These are phyloP conservation scores for Galleria mellonella DNA, from an alignment of 1,140 invertebrate genomes.

Conservation along the genomic window DNA sequence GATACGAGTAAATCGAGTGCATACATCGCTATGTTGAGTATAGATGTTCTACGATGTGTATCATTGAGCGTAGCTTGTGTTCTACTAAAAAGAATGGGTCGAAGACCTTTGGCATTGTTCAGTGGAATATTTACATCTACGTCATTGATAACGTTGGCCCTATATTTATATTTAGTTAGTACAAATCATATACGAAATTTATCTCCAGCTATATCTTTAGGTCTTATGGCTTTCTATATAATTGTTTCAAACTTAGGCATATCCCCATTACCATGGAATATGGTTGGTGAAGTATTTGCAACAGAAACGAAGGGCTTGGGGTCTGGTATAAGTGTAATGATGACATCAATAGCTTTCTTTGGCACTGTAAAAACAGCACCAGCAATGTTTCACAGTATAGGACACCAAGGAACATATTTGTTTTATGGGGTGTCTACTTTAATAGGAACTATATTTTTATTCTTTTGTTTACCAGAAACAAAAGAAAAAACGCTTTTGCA, in stretches of 20 bases:
- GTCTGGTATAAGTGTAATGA: constrained; percentile 75
- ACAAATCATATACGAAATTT: constrained; percentile 35
- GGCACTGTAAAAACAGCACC: constrained; percentile 78
- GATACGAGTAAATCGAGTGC: constrained; percentile 50
- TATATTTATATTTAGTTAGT: constrained; percentile 58
- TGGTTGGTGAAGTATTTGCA: constrained; percentile 75
- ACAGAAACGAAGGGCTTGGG: constrained; percentile 70
- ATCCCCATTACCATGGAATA: constrained; percentile 76
- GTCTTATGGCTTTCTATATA: constrained; percentile 58
- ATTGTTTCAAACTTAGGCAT: constrained; percentile 65
- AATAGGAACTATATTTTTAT: constrained; percentile 76
- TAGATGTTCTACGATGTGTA: constrained; percentile 80
- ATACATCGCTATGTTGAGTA: constrained; percentile 77
- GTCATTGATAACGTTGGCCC: constrained; percentile 68
- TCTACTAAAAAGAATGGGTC: constrained; percentile 74
- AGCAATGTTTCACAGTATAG: constrained; percentile 71
- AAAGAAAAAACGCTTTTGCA: constrained; percentile 80
- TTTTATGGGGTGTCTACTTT: constrained; percentile 77
- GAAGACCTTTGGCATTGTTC: constrained; percentile 75
- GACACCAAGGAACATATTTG: constrained; percentile 76
- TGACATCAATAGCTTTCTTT: constrained; percentile 78
- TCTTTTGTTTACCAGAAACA: constrained; percentile 80
- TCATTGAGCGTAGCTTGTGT: constrained; percentile 75
- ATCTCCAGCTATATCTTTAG: constrained; percentile 46
- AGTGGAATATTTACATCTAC: constrained; percentile 75